phyloP scores from a whole-genome alignment of 2,888 invertebrate species.

The Dynastes grantii region DNA sequence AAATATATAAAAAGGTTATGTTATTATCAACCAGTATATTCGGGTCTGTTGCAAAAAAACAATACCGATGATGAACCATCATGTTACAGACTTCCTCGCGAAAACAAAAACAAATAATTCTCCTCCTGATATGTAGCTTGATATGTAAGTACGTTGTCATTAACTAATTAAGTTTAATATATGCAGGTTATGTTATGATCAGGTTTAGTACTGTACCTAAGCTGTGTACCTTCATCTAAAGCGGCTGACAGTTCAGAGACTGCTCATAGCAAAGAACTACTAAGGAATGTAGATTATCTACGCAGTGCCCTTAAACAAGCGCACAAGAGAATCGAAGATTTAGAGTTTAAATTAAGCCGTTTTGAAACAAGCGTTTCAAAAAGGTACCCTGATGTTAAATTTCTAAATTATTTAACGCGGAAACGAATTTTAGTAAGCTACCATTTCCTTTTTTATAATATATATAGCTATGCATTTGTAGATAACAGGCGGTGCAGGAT shows the following conservation, averaged over 20 bases:
- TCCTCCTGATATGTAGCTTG: slow-evolving; percentile 54
- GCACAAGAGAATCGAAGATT: slow-evolving; percentile 75
- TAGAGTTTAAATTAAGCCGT: slow-evolving; percentile 82
- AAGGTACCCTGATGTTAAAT: slow-evolving; percentile 92
- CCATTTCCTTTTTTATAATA: not conserved
- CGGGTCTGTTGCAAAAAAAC: slow-evolving; percentile 34
- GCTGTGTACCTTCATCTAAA: slow-evolving; percentile 32
- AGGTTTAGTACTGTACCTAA: slow-evolving; percentile 54
- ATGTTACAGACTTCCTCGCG: slow-evolving; percentile 59
- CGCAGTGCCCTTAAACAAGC: slow-evolving; percentile 73
- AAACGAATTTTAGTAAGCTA: slow-evolving; percentile 88
- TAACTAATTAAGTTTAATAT: slow-evolving; percentile 13
- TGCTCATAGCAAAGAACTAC: slow-evolving; percentile 7
- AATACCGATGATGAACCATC: slow-evolving; percentile 49
- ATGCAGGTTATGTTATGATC: slow-evolving; percentile 50
- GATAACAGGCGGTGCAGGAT: slow-evolving; percentile 97
- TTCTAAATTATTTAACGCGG: slow-evolving; percentile 91
- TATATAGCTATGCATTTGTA: slow-evolving; percentile 66
- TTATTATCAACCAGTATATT: slow-evolving; percentile 25
- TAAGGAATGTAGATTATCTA: slow-evolving; percentile 26
- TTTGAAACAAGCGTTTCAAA: slow-evolving; percentile 85
- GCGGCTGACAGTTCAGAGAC: slow-evolving; percentile 7
- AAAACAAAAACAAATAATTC: slow-evolving; percentile 59
- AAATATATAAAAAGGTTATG: slow-evolving; percentile 35
- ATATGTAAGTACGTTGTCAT: slow-evolving; percentile 56